These are phyloP conservation scores for Gobionotothen gibberifrons DNA, from an alignment of 2,797 vertebrate species.

Conservation along the genomic window DNA sequence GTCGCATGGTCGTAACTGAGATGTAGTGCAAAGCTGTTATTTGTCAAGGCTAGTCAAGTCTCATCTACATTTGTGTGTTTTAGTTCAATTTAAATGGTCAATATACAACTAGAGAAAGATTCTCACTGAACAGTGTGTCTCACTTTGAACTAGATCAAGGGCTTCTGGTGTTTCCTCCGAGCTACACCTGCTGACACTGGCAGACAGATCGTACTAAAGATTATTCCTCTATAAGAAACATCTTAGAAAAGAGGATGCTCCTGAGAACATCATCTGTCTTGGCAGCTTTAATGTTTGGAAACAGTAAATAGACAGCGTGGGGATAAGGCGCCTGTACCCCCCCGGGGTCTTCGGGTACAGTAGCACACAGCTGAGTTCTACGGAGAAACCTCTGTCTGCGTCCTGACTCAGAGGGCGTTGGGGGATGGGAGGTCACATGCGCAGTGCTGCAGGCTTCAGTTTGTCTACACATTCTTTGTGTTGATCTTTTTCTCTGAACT, in stretches of 20 bases:
- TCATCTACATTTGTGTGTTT: not conserved
- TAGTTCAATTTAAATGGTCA: not conserved
- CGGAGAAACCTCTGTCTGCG: conserved; percentile 46
- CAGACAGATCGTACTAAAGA: not conserved
- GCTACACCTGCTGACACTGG: not conserved
- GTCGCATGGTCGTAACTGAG: not conserved
- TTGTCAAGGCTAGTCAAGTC: not conserved
- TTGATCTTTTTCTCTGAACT: conserved; percentile 35
- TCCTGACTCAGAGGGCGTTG: conserved; percentile 24
- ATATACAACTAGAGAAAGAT: too few species aligned
- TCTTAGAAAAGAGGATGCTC: conserved; percentile 4
- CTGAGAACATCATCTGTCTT: conserved; percentile 26
- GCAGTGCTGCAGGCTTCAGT: conserved; percentile 33
- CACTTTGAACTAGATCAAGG: not conserved
- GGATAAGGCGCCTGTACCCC: conserved; percentile 33
- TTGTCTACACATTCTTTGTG: conserved; percentile 9
- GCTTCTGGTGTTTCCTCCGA: not conserved
- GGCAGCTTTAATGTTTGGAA: conserved; percentile 49
- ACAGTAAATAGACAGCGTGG: conserved; percentile 54
- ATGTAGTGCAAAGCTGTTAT: too few species aligned
- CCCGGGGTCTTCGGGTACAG: conserved; percentile 59
- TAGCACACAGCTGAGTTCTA: conserved; percentile 64
- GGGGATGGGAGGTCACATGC: conserved; percentile 49
- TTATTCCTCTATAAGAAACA: not conserved
- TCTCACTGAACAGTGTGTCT: too few species aligned